phyloP scores from a whole-genome alignment of 2,888 invertebrate genomes.

The Perizoma flavofasciatum region DNA sequence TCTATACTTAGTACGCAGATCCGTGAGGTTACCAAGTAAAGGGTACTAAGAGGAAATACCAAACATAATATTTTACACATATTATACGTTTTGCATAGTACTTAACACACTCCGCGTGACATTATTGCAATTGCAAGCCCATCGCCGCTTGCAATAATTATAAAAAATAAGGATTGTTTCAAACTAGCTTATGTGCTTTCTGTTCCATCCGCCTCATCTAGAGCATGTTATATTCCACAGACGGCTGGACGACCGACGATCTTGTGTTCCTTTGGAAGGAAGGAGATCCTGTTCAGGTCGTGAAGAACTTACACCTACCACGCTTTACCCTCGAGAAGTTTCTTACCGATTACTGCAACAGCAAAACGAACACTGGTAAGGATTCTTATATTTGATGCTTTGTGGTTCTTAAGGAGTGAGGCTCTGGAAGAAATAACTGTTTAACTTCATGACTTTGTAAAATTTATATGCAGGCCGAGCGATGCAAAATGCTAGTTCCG shows the following conservation, averaged over 20 bases:
- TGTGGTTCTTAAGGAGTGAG: conserved; percentile 20
- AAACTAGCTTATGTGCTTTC: neutral
- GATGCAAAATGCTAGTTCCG: conserved; percentile 4
- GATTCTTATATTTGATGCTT: conserved; percentile 1
- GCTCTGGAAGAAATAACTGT: conserved; percentile 38
- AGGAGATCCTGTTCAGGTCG: conserved; percentile 97
- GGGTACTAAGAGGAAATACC: too few species aligned
- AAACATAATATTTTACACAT: too few species aligned
- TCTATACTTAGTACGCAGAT: too few species aligned
- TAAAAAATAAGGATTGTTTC: too few species aligned
- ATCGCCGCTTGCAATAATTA: too few species aligned
- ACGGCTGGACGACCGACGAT: conserved; percentile 99
- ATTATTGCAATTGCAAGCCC: too few species aligned
- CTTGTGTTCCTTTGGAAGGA: conserved; percentile 98
- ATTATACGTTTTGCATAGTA: too few species aligned
- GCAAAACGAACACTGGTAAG: conserved; percentile 97
- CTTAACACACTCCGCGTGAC: too few species aligned
- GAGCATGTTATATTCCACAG: conserved; percentile 73
- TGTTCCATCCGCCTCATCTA: conserved; percentile 9
- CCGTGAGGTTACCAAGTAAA: too few species aligned
- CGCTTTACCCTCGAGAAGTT: conserved; percentile 97
- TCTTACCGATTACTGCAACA: conserved; percentile 97
- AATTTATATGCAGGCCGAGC: conserved; percentile 11
- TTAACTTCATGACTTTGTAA: conserved; percentile 11
- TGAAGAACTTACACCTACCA: conserved; percentile 96